A percentile compares a stretch with the other conserved stretches of the same genome.
Evolutionary conservation across 2,797 vertebrate genomes (phyloP).

Genomic region (Gobionotothen gibberifrons): DNA sequence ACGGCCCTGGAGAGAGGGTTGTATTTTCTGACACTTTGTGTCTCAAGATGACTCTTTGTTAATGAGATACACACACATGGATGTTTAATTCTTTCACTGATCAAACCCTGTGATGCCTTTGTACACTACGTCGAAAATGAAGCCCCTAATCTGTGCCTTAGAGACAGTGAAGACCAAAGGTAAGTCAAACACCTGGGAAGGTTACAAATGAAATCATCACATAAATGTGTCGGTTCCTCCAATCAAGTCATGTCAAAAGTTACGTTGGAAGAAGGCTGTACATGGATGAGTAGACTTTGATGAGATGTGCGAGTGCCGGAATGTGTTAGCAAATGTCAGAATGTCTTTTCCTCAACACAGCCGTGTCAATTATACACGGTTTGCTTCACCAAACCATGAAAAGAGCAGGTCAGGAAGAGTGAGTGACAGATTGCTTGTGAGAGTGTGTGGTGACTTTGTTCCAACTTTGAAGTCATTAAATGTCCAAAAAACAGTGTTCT

Average conservation of each 20-base stretch:
- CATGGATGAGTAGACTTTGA: slow-evolving; percentile 64
- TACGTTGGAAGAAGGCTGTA: slow-evolving; percentile 17
- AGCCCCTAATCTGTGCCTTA: slow-evolving; percentile 40
- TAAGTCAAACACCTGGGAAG: slow-evolving; percentile 63
- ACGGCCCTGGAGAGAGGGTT: no score
- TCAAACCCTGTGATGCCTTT: slow-evolving; percentile 25
- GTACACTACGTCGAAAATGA: slow-evolving; percentile 29
- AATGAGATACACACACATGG: slow-evolving; percentile 1
- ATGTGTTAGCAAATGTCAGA: slow-evolving; percentile 68
- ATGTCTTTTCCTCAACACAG: slow-evolving; percentile 43
- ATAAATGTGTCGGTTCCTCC: slow-evolving; percentile 65
- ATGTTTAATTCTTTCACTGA: slow-evolving; percentile 14
- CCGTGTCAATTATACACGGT: slow-evolving; percentile 40
- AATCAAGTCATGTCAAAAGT: slow-evolving; percentile 66
- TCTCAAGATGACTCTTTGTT: slow-evolving; percentile 2
- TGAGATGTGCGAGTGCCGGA: slow-evolving; percentile 54
- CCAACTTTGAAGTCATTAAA: slow-evolving; percentile 17
- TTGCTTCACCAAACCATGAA: neutral
- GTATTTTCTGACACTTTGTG: no score
- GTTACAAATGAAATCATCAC: slow-evolving; percentile 65
- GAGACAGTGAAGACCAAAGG: slow-evolving; percentile 32
- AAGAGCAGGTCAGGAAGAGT: slow-evolving; percentile 11
- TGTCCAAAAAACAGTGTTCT: neutral
- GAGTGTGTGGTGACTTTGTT: slow-evolving; percentile 21
- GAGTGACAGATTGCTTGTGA: slow-evolving; percentile 12